These are phyloP conservation scores for Steinernema hermaphroditum DNA, from an alignment of 2,888 invertebrate genomes.

Conservation along the genomic window DNA sequence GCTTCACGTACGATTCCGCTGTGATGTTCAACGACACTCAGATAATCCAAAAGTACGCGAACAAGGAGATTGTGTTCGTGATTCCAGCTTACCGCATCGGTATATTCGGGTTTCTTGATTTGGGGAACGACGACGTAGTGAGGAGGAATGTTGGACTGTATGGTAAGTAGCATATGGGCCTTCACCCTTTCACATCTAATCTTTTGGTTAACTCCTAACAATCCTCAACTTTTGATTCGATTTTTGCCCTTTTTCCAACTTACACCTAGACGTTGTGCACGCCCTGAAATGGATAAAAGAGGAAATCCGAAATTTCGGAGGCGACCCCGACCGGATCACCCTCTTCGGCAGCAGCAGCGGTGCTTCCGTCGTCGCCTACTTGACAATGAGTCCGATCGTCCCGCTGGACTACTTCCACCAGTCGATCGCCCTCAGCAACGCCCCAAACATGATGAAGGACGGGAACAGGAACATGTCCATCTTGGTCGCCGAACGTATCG, in stretches of 20 bases:
- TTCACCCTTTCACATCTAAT: no score
- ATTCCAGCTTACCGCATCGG: slow-evolving; percentile 52
- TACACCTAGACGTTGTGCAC: slow-evolving; percentile 44
- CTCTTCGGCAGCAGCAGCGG: slow-evolving; percentile 46
- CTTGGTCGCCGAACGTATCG: background rate
- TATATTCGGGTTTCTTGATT: slow-evolving; percentile 47
- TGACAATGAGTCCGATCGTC: slow-evolving; percentile 37
- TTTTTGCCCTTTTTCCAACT: slow-evolving; percentile 1
- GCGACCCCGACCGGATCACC: slow-evolving; percentile 41
- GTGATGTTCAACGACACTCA: slow-evolving; percentile 59
- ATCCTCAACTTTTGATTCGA: background rate
- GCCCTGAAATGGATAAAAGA: slow-evolving; percentile 43
- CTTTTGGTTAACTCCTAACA: no score
- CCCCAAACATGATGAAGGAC: background rate
- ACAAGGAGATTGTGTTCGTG: slow-evolving; percentile 44
- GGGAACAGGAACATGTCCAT: background rate
- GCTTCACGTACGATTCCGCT: slow-evolving; percentile 47
- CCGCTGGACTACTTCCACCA: slow-evolving; percentile 35
- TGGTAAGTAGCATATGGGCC: no score
- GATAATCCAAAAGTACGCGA: slow-evolving; percentile 47
- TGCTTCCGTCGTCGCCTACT: slow-evolving; percentile 34
- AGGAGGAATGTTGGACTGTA: slow-evolving; percentile 47
- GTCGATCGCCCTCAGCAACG: slow-evolving; percentile 38
- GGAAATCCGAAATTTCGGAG: slow-evolving; percentile 46
- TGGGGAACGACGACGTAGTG: slow-evolving; percentile 43